Percentiles rank a stretch among this genome's conserved stretches.
These are phyloP conservation scores for Chamaedrilus cognettii DNA, from an alignment of 2,888 invertebrate genomes.

Conservation along the genomic window DNA sequence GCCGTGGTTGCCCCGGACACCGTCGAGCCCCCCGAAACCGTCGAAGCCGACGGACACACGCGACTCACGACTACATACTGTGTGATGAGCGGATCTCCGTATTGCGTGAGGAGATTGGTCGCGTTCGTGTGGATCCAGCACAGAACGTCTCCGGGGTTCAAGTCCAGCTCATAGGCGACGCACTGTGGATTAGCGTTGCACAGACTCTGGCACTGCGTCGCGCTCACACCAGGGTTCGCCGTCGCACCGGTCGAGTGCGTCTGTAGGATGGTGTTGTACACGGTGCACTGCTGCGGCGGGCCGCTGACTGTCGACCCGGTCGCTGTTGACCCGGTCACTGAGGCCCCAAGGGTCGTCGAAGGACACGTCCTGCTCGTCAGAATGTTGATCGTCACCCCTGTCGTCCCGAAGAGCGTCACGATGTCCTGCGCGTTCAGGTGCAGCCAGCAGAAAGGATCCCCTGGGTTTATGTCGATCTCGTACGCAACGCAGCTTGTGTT, in stretches of 20 bases:
- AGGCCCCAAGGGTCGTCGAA: background rate
- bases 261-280: background rate
- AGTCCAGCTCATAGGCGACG: background rate
- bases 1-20: background rate
- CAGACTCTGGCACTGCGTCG: background rate
- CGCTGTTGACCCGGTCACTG: no score
- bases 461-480: background rate
- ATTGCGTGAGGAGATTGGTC: background rate
- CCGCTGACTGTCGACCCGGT: background rate
- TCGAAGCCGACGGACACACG: background rate
- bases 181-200: background rate
- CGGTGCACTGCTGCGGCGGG: background rate
- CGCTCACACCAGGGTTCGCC: background rate
- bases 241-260: background rate
- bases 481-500: background rate
- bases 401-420: background rate
- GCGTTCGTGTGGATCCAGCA: background rate
- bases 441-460: background rate
- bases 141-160: background rate
- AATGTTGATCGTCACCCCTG: background rate
- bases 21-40: background rate
- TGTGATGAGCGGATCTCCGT: background rate
- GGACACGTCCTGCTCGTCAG: background rate
- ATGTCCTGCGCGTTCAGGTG: background rate
- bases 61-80: background rate